Evolutionary conservation across 1,140 invertebrate species (phyloP).

Genomic region (Sitophilus oryzae): DNA sequence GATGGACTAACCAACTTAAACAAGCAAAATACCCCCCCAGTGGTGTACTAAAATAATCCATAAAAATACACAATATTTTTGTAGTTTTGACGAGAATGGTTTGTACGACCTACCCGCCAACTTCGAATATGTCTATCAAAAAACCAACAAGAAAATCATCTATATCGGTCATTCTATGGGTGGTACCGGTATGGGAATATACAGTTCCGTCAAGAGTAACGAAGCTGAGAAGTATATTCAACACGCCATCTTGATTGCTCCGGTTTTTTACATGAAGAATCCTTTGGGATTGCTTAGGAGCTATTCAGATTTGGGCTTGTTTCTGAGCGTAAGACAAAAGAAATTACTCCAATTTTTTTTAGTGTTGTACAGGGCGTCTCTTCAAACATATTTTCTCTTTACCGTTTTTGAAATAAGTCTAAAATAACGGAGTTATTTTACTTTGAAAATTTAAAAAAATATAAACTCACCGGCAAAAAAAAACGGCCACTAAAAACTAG

Average conservation of each 20-base stretch:
- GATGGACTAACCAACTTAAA: too few relatives aligned
- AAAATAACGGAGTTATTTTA: too few relatives aligned
- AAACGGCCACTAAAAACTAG: too few relatives aligned
- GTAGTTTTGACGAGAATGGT: constrained; percentile 1
- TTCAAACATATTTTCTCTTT: too few relatives aligned
- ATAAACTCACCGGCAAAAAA: too few relatives aligned
- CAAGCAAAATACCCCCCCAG: too few relatives aligned
- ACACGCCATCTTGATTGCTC: not conserved
- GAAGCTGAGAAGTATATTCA: not conserved
- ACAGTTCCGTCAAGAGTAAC: not conserved
- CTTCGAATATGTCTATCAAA: not conserved
- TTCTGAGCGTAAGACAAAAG: too few relatives aligned
- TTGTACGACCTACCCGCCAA: not conserved
- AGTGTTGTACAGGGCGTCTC: too few relatives aligned
- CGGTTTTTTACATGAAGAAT: not conserved
- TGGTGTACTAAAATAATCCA: not conserved
- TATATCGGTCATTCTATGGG: constrained; percentile 11
- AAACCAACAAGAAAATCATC: constrained; percentile 4
- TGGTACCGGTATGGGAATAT: not conserved
- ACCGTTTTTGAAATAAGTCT: too few relatives aligned
- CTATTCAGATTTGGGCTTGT: too few relatives aligned
- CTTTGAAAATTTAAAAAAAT: too few relatives aligned
- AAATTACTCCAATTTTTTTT: too few relatives aligned
- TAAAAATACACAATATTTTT: not conserved
- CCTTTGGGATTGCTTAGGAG: not conserved